phyloP scores from a whole-genome alignment of 2,888 invertebrate genomes.

The Esperia sulphurella region DNA sequence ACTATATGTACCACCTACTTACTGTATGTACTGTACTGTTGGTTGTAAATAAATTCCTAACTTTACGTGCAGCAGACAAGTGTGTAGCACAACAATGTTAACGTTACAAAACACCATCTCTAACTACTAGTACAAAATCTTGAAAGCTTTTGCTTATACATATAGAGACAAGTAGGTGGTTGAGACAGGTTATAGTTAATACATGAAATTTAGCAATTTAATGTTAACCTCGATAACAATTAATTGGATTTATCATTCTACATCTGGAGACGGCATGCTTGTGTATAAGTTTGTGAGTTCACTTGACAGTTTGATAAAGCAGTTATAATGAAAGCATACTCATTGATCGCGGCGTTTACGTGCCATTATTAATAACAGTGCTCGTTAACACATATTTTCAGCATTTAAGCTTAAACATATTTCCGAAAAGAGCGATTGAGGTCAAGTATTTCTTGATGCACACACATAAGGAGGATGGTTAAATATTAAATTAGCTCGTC shows the following conservation, averaged over 20 bases:
- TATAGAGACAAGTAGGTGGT: no score
- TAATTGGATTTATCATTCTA: no score
- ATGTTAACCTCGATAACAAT: no score
- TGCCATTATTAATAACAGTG: slow-evolving; percentile 14
- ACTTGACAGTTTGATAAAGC: neutral
- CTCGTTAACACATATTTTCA: slow-evolving; percentile 35
- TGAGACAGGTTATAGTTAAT: no score
- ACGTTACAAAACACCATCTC: no score
- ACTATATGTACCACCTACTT: neutral
- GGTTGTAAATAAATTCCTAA: slow-evolving; percentile 6
- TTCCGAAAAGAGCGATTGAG: slow-evolving; percentile 50
- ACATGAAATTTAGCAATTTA: no score
- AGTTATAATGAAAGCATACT: neutral
- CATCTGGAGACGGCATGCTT: no score
- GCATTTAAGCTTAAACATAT: slow-evolving; percentile 33
- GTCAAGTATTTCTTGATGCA: slow-evolving; percentile 46
- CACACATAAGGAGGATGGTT: slow-evolving; percentile 50
- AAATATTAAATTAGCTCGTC: slow-evolving; percentile 60
- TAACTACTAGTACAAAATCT: no score
- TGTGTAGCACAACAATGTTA: slow-evolving; percentile 1
- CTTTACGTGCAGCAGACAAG: slow-evolving; percentile 2
- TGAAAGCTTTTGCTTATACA: neutral
- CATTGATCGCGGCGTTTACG: neutral
- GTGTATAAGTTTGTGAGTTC: no score
- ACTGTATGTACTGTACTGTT: neutral